Base-by-base conservation (phyloP, 2,113 vertebrate species). In the Ammodytes dubius region DNA sequence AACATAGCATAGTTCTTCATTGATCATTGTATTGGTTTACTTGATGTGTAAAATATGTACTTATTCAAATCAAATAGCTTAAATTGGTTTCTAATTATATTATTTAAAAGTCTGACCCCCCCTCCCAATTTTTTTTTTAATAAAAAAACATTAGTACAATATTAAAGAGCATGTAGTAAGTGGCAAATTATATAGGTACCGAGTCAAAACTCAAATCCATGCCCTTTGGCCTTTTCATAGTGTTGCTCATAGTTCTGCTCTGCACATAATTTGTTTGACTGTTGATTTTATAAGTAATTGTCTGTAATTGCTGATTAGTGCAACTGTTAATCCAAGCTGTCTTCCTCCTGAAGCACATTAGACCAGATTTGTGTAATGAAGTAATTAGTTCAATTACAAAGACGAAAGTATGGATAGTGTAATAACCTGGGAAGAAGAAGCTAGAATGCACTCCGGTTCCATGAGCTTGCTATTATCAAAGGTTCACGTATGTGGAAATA, bases 211-310 rank as follows among this genome's bases (percentile, higher is more conserved):
- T 74, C 35, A 19, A 74, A 73, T 61, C 69, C 2, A 3, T 68
- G 82, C 11, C 71, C 71, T 72, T 82, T 87, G 85, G 74, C 78
- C 86, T 73, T 45, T 27, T 72, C n/a, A 1, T 27, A 47, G 43
- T 46, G 43, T 63, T 73, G 71, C 84, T 77, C 73, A 69, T 45
- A 47, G 37, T 79, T 88, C 42, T 78, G 63, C 77, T 78, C 47
- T 56, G 79, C 74, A 68, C 80, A 86, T 86, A 89, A 94, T 95
- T 92, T 95, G 86, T 92, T 93, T 90, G 93, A 92, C 94, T 93
- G 93, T 92, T 92, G 91, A 95, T 95, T 27, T 94, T 94, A 94
- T 94, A 93, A 92, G 87, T 94, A 95, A 95, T 93, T 94, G 92
- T 87, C 78, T 78, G 86, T 95, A 95, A 95, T 95, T 93, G 89